phyloP scores from a whole-genome alignment of 2,113 vertebrate genomes.

The Centropus unirufus region DNA sequence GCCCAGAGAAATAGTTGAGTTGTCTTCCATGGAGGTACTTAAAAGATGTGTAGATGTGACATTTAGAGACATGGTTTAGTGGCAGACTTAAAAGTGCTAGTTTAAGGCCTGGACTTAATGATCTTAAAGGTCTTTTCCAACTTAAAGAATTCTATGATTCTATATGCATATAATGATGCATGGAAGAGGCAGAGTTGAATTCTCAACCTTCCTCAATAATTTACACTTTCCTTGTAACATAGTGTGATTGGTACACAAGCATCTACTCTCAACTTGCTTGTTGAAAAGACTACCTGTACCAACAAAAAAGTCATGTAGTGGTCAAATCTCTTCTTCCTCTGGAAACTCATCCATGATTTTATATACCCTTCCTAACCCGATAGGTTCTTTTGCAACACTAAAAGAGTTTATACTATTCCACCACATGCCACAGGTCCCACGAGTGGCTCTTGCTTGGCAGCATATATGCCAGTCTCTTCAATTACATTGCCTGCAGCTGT shows the following conservation, averaged over 20 bases:
- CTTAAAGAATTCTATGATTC: no score
- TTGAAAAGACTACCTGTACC: not conserved
- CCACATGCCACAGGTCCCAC: not conserved
- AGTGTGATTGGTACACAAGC: not conserved
- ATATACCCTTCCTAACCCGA: not conserved
- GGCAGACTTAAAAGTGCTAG: no score
- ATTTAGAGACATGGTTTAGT: no score
- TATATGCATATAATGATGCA: not conserved
- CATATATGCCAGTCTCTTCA: fast-evolving
- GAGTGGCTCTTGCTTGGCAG: not conserved
- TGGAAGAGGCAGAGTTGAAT: not conserved
- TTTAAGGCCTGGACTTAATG: no score
- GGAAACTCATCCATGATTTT: not conserved
- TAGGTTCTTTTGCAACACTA: not conserved
- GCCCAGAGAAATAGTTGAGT: no score
- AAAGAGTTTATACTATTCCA: not conserved
- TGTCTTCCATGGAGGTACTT: no score
- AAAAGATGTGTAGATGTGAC: no score
- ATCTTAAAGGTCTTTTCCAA: no score
- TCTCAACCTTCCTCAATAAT: not conserved
- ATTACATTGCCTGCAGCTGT: not conserved
- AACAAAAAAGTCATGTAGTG: not conserved
- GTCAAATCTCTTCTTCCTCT: not conserved
- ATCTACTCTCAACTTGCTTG: not conserved
- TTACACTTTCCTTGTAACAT: not conserved